A percentile compares a stretch with the other conserved stretches of the same genome.
Conservation (phyloP, 1,140 invertebrate species). For the Drepana arcuata region DNA sequence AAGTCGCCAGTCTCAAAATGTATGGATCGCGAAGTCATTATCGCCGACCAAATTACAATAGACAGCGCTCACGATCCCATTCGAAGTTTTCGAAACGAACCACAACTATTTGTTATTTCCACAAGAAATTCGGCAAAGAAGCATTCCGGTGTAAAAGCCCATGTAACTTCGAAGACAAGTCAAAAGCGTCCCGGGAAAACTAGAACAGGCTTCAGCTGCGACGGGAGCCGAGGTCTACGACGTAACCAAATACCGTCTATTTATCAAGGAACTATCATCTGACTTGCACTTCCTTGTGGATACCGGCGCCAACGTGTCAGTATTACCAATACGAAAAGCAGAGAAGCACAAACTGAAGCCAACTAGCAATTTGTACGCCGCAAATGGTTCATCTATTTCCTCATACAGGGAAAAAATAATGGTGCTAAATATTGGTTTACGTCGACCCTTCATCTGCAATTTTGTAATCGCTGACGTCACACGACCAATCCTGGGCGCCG, state of each 20-base stretch:
- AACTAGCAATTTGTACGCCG: neutral
- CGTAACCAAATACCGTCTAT: neutral
- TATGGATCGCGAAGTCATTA: no score
- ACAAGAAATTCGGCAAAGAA: no score
- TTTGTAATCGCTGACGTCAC: neutral
- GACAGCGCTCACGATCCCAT: no score
- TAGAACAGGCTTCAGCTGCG: neutral
- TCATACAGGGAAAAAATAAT: neutral
- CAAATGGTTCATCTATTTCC: slow-evolving; percentile 1
- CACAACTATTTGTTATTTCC: no score
- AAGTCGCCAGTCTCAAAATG: no score
- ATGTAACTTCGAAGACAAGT: no score
- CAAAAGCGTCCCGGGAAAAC: no score
- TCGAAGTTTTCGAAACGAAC: no score
- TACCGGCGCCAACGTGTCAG: neutral
- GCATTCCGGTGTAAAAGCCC: no score
- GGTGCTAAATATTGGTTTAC: neutral
- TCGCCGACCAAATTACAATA: no score
- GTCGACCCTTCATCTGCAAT: neutral
- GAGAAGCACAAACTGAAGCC: no score
- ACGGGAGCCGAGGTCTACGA: neutral
- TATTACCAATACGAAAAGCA: neutral
- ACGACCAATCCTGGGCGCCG: neutral
- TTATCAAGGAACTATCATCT: neutral
- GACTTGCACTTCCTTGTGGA: slow-evolving; percentile 2